phyloP scores from a whole-genome alignment of 2,113 vertebrate genomes.

The Heptranchias perlo region DNA sequence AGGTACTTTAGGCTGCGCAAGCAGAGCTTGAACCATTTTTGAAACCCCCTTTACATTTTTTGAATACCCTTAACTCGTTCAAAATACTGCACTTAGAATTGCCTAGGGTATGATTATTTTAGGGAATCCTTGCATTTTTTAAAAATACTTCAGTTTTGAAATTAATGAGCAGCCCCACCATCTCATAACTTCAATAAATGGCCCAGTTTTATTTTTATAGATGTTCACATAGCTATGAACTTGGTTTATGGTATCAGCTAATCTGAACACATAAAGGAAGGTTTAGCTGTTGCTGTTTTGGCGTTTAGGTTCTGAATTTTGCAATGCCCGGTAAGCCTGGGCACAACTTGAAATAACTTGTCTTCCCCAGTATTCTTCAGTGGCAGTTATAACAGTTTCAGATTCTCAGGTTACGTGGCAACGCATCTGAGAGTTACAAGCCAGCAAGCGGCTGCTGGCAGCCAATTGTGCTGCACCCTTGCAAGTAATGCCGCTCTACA shows the following conservation, averaged over 20 bases:
- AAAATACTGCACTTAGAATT: neutral
- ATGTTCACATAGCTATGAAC: neutral
- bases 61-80: neutral
- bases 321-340: conserved; percentile 45
- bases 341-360: conserved; percentile 37
- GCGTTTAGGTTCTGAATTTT: conserved; percentile 55
- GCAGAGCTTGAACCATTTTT: neutral
- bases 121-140: neutral
- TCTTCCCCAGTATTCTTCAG: conserved; percentile 38
- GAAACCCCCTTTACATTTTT: neutral
- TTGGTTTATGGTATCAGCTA: conserved; percentile 13
- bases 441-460: conserved; percentile 37
- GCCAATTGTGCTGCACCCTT: conserved; percentile 35
- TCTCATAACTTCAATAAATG: neutral
- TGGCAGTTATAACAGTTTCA: conserved; percentile 37
- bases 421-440: conserved; percentile 38
- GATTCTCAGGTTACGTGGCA: conserved; percentile 38
- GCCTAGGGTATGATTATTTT: neutral
- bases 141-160: neutral
- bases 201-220: neutral
- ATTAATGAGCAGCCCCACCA: neutral
- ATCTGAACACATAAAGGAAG: conserved; percentile 13
- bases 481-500: conserved; percentile 38
- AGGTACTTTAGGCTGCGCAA: neutral
- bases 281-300: conserved; percentile 17